These are phyloP conservation scores for Gallinago nigripennis DNA, from an alignment of 2,797 vertebrate genomes.

Conservation along the genomic window DNA sequence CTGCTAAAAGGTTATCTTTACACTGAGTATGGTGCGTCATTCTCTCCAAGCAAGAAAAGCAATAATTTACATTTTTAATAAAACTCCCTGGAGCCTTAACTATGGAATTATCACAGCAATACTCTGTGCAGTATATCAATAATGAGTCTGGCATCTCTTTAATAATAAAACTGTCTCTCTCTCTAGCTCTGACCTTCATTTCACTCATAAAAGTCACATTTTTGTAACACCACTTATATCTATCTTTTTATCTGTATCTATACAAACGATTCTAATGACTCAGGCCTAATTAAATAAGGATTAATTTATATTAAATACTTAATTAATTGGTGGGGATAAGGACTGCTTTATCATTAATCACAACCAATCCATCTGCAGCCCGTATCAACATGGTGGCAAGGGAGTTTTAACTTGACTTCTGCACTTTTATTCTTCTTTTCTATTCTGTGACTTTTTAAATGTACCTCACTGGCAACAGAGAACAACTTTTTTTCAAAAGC, in stretches of 20 bases:
- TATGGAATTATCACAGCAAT: neutral
- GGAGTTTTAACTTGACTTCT: neutral
- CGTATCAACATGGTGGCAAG: neutral
- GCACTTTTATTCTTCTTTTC: neutral
- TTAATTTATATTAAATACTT: slow-evolving; percentile 14
- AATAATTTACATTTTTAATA: slow-evolving; percentile 27
- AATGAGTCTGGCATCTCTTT: neutral
- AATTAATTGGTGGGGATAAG: neutral
- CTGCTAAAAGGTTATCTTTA: neutral
- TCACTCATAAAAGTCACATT: neutral
- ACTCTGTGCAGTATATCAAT: neutral
- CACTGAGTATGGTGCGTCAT: neutral
- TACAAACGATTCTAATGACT: neutral
- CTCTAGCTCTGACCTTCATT: neutral
- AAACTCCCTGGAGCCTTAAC: neutral
- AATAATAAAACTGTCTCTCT: neutral
- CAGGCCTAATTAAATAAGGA: slow-evolving; percentile 27
- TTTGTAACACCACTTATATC: neutral
- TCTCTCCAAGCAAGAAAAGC: neutral
- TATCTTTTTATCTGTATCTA: neutral
- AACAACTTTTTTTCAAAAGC: neutral
- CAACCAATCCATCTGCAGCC: neutral
- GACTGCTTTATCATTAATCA: neutral
- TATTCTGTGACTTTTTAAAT: neutral
- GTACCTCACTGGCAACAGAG: neutral